Conservation (phyloP, 2,113 vertebrate genomes). For the Propithecus coquereli region DNA sequence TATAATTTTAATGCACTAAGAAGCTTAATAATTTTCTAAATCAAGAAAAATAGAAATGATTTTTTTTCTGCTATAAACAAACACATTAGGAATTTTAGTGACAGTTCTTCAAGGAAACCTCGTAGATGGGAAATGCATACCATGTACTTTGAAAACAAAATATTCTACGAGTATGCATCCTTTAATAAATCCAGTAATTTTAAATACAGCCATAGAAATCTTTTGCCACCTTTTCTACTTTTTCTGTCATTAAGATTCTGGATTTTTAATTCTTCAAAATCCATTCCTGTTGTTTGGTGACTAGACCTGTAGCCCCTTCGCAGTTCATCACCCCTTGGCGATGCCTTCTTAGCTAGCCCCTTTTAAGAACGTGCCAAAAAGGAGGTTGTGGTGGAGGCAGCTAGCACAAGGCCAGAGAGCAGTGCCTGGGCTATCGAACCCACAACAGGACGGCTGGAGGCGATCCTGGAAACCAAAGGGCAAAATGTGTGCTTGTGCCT, state of each 20-base stretch:
- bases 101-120: neutral
- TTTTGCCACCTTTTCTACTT: neutral
- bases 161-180: neutral
- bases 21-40: slow-evolving; percentile 35
- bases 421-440: neutral
- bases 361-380: neutral
- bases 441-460: neutral
- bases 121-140: neutral
- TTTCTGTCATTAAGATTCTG: neutral
- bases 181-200: neutral
- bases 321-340: neutral
- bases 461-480: neutral
- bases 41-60: neutral
- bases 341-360: neutral
- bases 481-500: neutral
- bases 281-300: neutral
- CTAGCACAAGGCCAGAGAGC: neutral
- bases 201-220: neutral
- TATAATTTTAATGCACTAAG: neutral
- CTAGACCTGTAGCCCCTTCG: neutral
- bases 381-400: neutral
- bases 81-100: neutral
- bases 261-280: neutral
- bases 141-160: neutral
- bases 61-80: neutral